Evolutionary conservation across 2,797 vertebrate genomes (phyloP), one percentile per base, ranked within the genome.

Genomic region (Bryconaethiops microstoma): DNA sequence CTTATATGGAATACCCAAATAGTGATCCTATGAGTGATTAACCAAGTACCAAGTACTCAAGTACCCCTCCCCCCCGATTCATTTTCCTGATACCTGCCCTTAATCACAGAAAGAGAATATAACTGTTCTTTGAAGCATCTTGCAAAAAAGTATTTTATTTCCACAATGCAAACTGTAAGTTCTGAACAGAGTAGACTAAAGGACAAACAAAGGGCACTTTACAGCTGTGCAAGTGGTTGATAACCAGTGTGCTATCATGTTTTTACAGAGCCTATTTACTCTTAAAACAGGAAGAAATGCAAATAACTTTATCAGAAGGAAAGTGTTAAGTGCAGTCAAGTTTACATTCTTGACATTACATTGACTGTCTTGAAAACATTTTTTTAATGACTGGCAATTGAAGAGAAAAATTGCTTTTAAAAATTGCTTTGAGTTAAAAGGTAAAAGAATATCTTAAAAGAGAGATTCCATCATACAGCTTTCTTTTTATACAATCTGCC

Each of bases 231-330:
- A 59, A 19, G 52, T 42, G 25, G 54, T 19, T 79, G 80, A 80
- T 82, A 80, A 75, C 62, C 57, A 42, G 29, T 29, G 42, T 73
- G 67, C 64, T 67, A 67, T 83, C 74, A 72, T 70, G 39, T 82
- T 74, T 63, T 55, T 16, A 75, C 45, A 57, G 64, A 83, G 74
- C 40, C 73, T 45, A 59, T 77, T 81, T 67, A 52, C 50, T 50
- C 52, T 55, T 23, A 60, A 74, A 68, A 54, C 78, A 73, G 25
- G 62, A 83, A 59, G n/a, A 45, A 69, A 29, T 81, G 67, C 54
- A 82, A 85, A 83, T 39, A 74, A 64, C 13, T 78, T 87, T 84
- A 86, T 84, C 77, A 63, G 71, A 21, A 65, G 17, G 39, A 13
- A 64, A 29, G 68, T 23, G 25, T 12, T 74, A 77, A 77, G 60